A percentile compares a stretch with the other conserved stretches of the same genome.
These are phyloP conservation scores for Poecile atricapillus DNA, from an alignment of 2,113 vertebrate species.

Conservation along the genomic window DNA sequence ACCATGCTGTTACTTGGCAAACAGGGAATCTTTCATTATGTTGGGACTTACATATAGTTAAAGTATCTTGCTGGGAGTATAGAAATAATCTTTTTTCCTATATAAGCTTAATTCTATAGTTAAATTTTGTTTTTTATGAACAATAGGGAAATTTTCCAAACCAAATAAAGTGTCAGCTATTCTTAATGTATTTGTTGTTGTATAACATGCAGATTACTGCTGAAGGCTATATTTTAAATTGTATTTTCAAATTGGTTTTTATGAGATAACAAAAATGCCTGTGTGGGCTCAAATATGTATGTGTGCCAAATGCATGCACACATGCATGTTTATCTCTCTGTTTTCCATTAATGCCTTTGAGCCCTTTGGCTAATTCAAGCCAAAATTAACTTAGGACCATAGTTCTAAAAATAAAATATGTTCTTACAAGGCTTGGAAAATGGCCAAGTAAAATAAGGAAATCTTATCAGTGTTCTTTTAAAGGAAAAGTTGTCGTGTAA, in stretches of 20 bases:
- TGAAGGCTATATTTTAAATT: not conserved
- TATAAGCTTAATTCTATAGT: not conserved
- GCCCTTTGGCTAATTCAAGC: conserved; percentile 23
- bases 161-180: not conserved
- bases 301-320: not conserved
- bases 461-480: not conserved
- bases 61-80: not conserved
- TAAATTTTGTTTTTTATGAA: not conserved
- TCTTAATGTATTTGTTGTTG: not conserved
- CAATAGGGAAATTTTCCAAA: not conserved
- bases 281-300: not conserved
- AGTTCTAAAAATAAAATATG: conserved; percentile 25
- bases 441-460: conserved; percentile 4
- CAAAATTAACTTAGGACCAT: not conserved
- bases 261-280: not conserved
- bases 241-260: not conserved
- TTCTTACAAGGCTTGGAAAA: not conserved
- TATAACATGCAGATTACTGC: not conserved
- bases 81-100: not conserved
- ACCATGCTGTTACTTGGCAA: not conserved
- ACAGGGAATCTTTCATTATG: not conserved
- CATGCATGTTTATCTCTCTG: not conserved
- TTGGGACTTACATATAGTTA: not conserved
- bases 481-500: not conserved
- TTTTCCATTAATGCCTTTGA: not conserved